phyloP scores from a whole-genome alignment of 2,888 invertebrate species.

The Papilio protenor region DNA sequence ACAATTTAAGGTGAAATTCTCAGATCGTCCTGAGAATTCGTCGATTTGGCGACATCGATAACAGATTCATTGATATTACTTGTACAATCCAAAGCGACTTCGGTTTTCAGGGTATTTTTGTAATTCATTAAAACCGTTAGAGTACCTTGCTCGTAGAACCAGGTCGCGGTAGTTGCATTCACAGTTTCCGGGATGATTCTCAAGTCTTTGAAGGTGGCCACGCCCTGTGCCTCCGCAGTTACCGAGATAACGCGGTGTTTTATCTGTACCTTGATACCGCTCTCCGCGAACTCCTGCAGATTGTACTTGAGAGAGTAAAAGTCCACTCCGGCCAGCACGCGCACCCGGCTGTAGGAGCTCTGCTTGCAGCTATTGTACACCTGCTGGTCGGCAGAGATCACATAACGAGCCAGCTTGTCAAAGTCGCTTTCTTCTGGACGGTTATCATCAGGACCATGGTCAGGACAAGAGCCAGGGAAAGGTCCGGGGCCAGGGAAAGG shows the following conservation, averaged over 20 bases:
- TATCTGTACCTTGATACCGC: conserved; percentile 44
- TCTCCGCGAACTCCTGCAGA: conserved; percentile 44
- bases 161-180: conserved; percentile 26
- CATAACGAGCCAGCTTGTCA: conserved; percentile 44
- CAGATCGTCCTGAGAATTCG: not conserved
- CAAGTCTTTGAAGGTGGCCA: conserved; percentile 33
- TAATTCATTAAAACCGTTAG: conserved; percentile 23
- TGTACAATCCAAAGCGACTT: conserved; percentile 13
- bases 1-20: not conserved
- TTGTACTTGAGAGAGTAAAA: conserved; percentile 41
- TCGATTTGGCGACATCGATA: conserved; percentile 5
- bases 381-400: conserved; percentile 45
- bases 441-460: too few relatives aligned
- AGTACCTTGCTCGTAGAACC: conserved; percentile 35
- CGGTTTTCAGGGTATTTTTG: conserved; percentile 25
- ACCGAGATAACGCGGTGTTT: conserved; percentile 32
- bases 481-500: too few relatives aligned
- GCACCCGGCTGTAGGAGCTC: conserved; percentile 41
- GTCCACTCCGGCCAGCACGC: conserved; percentile 40
- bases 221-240: conserved; percentile 2
- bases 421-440: conserved; percentile 32
- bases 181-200: conserved; percentile 41
- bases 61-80: conserved; percentile 14
- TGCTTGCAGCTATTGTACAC: conserved; percentile 46
- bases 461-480: too few relatives aligned